These are phyloP conservation scores for Holotrichia oblita DNA, from an alignment of 1,140 invertebrate species.

Conservation along the genomic window DNA sequence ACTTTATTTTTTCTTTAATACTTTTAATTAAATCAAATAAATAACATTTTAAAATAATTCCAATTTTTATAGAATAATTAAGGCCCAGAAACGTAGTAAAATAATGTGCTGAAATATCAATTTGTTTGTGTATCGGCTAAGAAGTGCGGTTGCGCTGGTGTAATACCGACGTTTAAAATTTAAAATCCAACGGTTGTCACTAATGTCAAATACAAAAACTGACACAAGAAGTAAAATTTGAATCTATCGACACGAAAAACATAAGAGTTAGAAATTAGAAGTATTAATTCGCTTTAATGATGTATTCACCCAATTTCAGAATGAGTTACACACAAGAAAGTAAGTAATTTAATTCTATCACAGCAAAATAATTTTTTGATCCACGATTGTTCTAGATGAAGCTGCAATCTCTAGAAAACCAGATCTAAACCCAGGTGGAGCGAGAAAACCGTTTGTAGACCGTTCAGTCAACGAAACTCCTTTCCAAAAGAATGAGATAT, in stretches of 20 bases:
- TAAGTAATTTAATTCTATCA: neutral
- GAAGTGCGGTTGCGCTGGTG: too few species aligned
- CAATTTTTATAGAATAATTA: too few species aligned
- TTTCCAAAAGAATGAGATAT: neutral
- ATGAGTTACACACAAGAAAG: conserved; percentile 24
- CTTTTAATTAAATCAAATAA: too few species aligned
- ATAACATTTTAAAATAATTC: too few species aligned
- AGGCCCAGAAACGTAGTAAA: too few species aligned
- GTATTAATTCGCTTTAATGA: neutral
- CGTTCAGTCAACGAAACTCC: conserved; percentile 26
- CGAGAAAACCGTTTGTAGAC: neutral
- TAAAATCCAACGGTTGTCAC: neutral
- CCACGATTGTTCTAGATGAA: neutral
- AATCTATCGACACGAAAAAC: neutral
- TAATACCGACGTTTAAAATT: neutral
- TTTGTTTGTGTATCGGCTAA: too few species aligned
- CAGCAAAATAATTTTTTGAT: neutral
- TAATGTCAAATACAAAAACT: neutral
- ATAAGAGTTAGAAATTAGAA: neutral
- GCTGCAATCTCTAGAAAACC: neutral
- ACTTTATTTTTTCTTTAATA: too few species aligned
- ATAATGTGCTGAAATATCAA: too few species aligned
- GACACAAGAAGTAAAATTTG: neutral
- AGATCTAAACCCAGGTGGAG: neutral
- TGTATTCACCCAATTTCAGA: neutral